Conservation (phyloP, 2,113 vertebrate genomes). For the Solea senegalensis region DNA sequence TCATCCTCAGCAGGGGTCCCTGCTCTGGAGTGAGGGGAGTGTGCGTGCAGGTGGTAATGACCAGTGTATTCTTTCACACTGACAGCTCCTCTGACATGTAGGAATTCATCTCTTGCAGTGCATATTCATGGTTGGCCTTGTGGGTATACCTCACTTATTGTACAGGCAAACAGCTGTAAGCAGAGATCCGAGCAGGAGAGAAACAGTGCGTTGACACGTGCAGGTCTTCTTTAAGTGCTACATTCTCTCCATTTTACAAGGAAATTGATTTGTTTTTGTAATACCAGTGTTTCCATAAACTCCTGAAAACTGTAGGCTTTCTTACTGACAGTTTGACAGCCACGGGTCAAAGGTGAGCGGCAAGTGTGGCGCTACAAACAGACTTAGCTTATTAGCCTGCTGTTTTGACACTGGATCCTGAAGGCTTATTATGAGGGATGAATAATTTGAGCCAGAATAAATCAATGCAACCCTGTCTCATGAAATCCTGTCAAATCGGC, state of each 20-base stretch:
- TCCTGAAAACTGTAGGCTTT: constrained; percentile 42
- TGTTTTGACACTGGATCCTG: constrained; percentile 59
- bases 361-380: constrained; percentile 69
- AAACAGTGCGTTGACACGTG: constrained; percentile 54
- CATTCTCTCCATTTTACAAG: constrained; percentile 51
- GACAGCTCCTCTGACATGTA: constrained; percentile 76
- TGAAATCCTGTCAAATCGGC: constrained; percentile 32
- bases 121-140: constrained; percentile 61
- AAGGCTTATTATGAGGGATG: constrained; percentile 53
- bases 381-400: constrained; percentile 65
- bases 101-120: constrained; percentile 76
- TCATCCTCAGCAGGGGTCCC: constrained; percentile 65
- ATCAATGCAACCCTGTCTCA: constrained; percentile 42
- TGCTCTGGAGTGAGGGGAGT: constrained; percentile 21
- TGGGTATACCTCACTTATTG: constrained; percentile 53
- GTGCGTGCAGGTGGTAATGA: constrained; percentile 71
- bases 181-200: constrained; percentile 12
- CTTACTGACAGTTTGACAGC: constrained; percentile 68
- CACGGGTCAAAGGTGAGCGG: constrained; percentile 63
- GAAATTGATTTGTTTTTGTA: constrained; percentile 55
- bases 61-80: constrained; percentile 71
- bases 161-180: constrained; percentile 69
- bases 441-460: constrained; percentile 54
- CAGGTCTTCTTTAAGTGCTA: constrained; percentile 13
- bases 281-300: constrained; percentile 42